phyloP scores from a whole-genome alignment of 2,113 vertebrate genomes.

The Loxodonta africana region DNA sequence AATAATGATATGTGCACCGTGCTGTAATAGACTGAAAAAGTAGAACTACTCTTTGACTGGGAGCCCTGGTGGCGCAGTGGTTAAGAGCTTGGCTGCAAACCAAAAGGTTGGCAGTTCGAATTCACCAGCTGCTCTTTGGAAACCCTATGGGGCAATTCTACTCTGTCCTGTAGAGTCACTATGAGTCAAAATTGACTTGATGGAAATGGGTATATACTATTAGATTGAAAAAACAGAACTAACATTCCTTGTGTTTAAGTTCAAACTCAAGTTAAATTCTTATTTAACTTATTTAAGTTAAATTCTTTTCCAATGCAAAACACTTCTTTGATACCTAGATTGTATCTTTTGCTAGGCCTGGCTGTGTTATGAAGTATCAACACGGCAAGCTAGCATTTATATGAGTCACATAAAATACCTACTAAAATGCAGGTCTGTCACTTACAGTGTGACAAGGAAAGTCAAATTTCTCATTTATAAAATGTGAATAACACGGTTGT shows the following conservation, averaged over 20 bases:
- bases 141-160: too few species aligned
- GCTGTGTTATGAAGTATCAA: not conserved
- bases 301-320: not conserved
- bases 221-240: not conserved
- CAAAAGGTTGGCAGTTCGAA: too few species aligned
- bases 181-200: too few species aligned
- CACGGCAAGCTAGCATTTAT: not conserved
- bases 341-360: not conserved
- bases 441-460: not conserved
- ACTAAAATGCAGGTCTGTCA: not conserved
- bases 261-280: not conserved
- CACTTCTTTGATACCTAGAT: not conserved
- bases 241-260: not conserved
- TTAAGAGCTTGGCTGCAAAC: too few species aligned
- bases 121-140: too few species aligned
- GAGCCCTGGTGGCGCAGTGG: too few species aligned
- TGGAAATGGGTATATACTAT: not conserved
- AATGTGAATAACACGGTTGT: not conserved
- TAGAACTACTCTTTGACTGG: not conserved
- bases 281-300: not conserved
- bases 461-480: constrained; percentile 13
- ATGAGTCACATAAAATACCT: not conserved
- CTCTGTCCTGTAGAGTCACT: too few species aligned
- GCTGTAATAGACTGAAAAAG: not conserved
- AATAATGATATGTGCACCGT: too few species aligned